A percentile compares a stretch with the other conserved stretches of the same genome.
phyloP scores from a whole-genome alignment of 1,140 invertebrate species.

The Parasteatoda tepidariorum region DNA sequence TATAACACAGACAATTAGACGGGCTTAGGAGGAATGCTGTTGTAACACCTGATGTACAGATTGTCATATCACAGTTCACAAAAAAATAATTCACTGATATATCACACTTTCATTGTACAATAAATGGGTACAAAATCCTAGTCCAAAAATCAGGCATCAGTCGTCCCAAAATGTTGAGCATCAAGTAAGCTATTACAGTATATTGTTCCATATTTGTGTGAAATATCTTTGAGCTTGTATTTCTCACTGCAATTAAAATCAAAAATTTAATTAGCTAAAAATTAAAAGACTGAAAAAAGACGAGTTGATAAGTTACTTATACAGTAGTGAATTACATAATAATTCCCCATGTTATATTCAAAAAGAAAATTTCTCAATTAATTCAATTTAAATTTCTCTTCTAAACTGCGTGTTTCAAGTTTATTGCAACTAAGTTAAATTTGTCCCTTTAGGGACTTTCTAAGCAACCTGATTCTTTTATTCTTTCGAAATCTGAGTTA shows the following conservation, averaged over 20 bases:
- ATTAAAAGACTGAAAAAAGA: too few species aligned
- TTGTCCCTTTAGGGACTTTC: too few species aligned
- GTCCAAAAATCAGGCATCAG: not conserved
- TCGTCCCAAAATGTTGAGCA: slow-evolving; percentile 12
- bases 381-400: too few species aligned
- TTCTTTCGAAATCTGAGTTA: too few species aligned
- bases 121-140: not conserved
- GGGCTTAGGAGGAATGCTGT: not conserved
- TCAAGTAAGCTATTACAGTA: not conserved
- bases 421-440: too few species aligned
- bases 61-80: slow-evolving; percentile 40
- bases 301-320: too few species aligned
- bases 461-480: too few species aligned
- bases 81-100: not conserved
- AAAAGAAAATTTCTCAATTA: too few species aligned
- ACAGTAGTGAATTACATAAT: too few species aligned
- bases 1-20: not conserved
- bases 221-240: not conserved
- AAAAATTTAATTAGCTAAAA: not conserved
- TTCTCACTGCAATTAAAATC: slow-evolving; percentile 1
- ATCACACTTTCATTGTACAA: not conserved
- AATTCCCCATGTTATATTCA: too few species aligned
- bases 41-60: slow-evolving; percentile 22
- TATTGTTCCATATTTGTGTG: not conserved
- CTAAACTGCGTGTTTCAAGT: too few species aligned